Base-by-base conservation (phyloP, 2,888 invertebrate genomes). In the Drosophila kuntzei region DNA sequence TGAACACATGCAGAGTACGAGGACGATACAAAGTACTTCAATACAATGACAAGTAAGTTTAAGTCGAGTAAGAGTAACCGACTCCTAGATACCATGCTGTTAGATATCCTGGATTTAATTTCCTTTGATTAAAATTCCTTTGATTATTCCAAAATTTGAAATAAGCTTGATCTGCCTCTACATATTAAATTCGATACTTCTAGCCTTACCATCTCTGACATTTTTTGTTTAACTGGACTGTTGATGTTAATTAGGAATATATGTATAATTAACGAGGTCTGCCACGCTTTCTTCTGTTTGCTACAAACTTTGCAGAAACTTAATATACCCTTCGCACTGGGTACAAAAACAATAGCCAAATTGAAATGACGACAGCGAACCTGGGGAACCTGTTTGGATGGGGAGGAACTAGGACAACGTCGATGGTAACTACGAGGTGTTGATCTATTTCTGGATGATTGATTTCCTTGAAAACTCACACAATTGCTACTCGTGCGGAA, bases 361-460 rank as follows among this genome's bases (percentile, higher is more conserved):
- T 60, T 64, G 46, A 58, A 76, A 70, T 55, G 71, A 68, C 61
- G 69, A 41, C 58, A 71, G 58, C 25, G 39, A 34, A 47, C 50
- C 32, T 41, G 43, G 34, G 32, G 32, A 43, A 54, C 32, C 32
- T 41, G 39, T 20, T 29, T 41, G 34, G 12, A 22, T 34, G 39
- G 14, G 11, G n/a, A 11, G 32, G 37, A 20, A 18, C 20, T 50
- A 62, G 58, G 50, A 58, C 53, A 36, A 37, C 32, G 46, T 41
- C 53, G 51, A 49, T 60, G 44, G 67, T 34, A 46, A 51, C 58
- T 14, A 36, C 74, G 64, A 58, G 65, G 70, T 75, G 65, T 85
- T 73, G 86, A 82, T 83, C 82, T 83, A 87, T 83, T 83, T 83
- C 86, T 66, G 80, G 74, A 89, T 89, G 89, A 83, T 83, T 88